Evolutionary conservation across 2,113 vertebrate species (phyloP).

Genomic region (Tichodroma muraria): DNA sequence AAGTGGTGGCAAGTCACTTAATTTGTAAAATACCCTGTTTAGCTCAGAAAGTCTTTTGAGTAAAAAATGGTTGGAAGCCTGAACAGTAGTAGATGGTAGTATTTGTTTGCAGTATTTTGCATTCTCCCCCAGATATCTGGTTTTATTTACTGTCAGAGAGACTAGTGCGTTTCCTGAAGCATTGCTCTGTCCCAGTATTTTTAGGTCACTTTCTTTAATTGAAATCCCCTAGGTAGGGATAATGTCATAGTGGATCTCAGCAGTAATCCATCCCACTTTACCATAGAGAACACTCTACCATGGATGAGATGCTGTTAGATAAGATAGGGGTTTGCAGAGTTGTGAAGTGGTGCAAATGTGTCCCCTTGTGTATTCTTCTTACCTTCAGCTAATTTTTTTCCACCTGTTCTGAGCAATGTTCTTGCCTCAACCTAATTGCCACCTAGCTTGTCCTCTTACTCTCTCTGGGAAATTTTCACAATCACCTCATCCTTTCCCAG

Average conservation of each 20-base stretch:
- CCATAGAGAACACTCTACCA: neutral
- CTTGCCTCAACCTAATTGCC: neutral
- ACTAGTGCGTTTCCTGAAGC: neutral
- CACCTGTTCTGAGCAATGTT: neutral
- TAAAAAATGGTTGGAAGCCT: neutral
- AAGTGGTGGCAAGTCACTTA: neutral
- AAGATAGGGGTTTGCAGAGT: accelerated
- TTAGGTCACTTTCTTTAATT: neutral
- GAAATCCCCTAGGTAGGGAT: neutral
- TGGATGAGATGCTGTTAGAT: neutral
- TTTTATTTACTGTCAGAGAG: neutral
- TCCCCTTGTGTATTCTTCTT: neutral
- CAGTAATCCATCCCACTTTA: neutral
- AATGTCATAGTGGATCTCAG: neutral
- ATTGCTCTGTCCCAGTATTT: neutral
- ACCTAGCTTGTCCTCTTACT: neutral
- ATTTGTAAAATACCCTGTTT: neutral
- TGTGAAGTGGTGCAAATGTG: neutral
- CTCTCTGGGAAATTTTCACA: accelerated
- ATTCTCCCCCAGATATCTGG: neutral
- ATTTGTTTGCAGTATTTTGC: neutral
- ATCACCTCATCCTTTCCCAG: neutral
- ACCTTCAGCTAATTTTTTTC: neutral
- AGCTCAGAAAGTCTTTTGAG: neutral
- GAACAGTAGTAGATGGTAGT: neutral